A percentile compares a stretch with the other conserved stretches of the same genome.
Conservation (phyloP, 2,113 vertebrate genomes). For the Percopsis transmontana region DNA sequence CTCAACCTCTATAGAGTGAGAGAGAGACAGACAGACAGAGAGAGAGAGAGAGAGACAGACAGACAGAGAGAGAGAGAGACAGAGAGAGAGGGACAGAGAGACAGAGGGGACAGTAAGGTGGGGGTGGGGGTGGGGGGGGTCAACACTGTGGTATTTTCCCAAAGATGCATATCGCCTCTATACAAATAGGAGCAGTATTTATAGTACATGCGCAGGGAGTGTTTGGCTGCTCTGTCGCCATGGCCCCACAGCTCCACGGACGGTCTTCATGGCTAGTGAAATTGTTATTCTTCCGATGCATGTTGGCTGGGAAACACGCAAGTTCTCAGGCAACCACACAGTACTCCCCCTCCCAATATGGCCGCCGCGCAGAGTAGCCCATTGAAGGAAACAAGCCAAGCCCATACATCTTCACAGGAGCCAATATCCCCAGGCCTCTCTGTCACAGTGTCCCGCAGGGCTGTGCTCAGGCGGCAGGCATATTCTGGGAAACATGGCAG, state of each 20-base stretch:
- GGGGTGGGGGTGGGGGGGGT: constrained; percentile 52
- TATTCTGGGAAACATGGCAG: constrained; percentile 29
- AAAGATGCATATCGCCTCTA: constrained; percentile 81
- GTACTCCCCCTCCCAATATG: constrained; percentile 66
- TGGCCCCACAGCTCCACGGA: constrained; percentile 56
- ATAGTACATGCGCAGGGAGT: constrained; percentile 74
- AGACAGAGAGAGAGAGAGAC: constrained; percentile 17
- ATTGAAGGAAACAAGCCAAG: constrained; percentile 63
- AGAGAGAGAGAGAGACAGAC: not conserved
- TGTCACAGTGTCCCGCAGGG: constrained; percentile 43
- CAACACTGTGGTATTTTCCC: constrained; percentile 83
- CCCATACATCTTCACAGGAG: constrained; percentile 61
- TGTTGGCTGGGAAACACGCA: constrained; percentile 78
- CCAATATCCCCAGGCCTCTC: constrained; percentile 58
- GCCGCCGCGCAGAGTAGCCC: constrained; percentile 60
- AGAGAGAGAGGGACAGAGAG: constrained; percentile 4
- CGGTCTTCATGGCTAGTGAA: constrained; percentile 73
- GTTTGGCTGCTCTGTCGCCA: constrained; percentile 70
- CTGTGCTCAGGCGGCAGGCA: constrained; percentile 36
- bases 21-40: not conserved
- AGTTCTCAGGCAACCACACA: constrained; percentile 78
- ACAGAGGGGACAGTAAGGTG: constrained; percentile 36
- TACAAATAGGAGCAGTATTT: constrained; percentile 81
- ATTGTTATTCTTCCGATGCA: constrained; percentile 79
- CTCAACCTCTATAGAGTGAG: not conserved